Evolutionary conservation across 2,888 invertebrate genomes (phyloP), one percentile per base, ranked within the genome.

Genomic region (Lepidonotus clava): DNA sequence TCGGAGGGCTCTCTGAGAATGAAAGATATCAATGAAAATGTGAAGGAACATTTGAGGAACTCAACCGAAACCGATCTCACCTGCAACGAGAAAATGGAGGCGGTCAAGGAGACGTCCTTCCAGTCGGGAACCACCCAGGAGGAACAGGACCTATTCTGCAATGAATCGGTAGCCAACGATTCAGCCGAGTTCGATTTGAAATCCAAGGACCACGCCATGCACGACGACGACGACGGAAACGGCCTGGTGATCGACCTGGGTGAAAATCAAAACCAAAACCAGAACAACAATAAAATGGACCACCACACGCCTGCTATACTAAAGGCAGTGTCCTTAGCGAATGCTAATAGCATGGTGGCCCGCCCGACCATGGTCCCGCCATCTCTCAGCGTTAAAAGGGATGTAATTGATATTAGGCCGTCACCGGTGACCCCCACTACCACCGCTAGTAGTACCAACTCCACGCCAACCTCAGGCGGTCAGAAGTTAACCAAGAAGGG

Each of bases 401-500:
- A 71, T n/a, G 4, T 46, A 46, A 11, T 34, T 34, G 71, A 71
- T 38, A 34, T 38, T 6, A 24, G 51, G 21, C 46, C 80, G 24
- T 51, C 51, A 11, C 51, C 51, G 11, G 51, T 51, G 51, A 41
- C 28, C 14, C 41, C 80, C 21, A n/a, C 41, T 2, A 41, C 80
- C 24, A 28, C 46, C 1, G 41, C 34, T 6, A 14, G 14, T 21
- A 51, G 21, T 21, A 51, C 14, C 51, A 51, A 11, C 11, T 51
- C 51, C 11, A 11, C 21, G 51, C n/a, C n/a, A n/a, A 71, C 36
- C n/a, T 34, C 71, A 6, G 38, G 21, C n/a, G 38, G 8, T 1
- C 5, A 53, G 6, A 84, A 84, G 46, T n/a, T 66, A 18, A 84
- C 84, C 28, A 85, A 85, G 51, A 85, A 85, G 34, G 85, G 85